Evolutionary conservation across 2,888 invertebrate species (phyloP).

Genomic region (Meta bourneti): DNA sequence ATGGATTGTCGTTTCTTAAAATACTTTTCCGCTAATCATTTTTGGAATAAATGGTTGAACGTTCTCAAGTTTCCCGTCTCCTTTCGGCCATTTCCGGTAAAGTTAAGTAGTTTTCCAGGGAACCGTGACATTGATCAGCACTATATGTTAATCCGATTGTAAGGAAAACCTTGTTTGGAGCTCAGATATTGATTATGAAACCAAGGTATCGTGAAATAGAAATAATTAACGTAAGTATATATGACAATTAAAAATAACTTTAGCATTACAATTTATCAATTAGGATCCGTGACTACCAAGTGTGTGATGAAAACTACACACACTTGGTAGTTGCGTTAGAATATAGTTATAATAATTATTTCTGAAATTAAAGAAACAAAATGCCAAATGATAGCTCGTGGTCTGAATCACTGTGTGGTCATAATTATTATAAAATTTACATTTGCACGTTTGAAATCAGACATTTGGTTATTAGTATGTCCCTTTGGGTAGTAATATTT

Average conservation of each 20-base stretch:
- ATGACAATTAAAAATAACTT: constrained; percentile 53
- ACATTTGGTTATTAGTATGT: too few species aligned
- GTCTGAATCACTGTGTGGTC: neutral
- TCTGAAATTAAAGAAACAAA: neutral
- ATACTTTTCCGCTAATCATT: neutral
- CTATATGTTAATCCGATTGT: constrained; percentile 5
- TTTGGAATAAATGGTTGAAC: neutral
- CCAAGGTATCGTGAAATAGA: constrained; percentile 39
- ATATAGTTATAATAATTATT: neutral
- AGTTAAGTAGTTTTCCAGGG: neutral
- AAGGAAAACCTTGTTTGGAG: neutral
- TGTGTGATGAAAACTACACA: neutral
- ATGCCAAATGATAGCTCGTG: neutral
- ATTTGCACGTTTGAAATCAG: neutral
- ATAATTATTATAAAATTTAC: neutral
- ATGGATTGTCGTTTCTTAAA: neutral
- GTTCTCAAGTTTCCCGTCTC: neutral
- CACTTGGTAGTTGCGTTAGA: too few species aligned
- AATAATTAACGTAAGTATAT: constrained; percentile 51
- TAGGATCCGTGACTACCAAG: constrained; percentile 26
- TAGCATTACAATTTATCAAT: constrained; percentile 53
- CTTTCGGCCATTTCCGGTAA: neutral
- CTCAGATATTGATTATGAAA: constrained; percentile 41
- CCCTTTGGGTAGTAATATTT: too few species aligned
- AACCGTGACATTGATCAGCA: constrained; percentile 11